Base-by-base conservation (phyloP, 2,113 vertebrate genomes). In the Micronisus gabar region DNA sequence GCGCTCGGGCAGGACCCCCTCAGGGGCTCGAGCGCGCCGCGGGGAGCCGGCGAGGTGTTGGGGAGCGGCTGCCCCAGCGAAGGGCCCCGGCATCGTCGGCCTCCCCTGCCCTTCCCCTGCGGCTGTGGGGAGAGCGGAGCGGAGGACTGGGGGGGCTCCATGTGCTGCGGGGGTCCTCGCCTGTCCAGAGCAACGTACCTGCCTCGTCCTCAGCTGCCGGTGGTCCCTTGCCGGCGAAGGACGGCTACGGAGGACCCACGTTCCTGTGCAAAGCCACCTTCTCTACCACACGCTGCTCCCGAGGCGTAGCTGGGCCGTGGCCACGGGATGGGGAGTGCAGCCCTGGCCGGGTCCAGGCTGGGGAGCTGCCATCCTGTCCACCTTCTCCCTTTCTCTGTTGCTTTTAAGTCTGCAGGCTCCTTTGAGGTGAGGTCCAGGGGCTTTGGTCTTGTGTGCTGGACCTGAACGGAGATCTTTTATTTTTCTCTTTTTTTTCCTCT, bases 161-260 rank as follows among this genome's bases (percentile, higher is more conserved):
- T 5, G 21, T 2, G 36, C 56, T 23, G 47, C 10, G n/a, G n/a
- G 11, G 13, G 4, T 3, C 26, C 59, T 25, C 6, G 10, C 26
- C 63, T 1, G 38, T 9, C 48, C 53, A 0, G 29, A 20, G 43
- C 11, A 5, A 1, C 3, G 0, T 9, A 5, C 15, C 56, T 9
- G 67, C 48, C 67, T 19, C 6, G 27, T 8, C 17, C 27, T 27
- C 38, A 0, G 82, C 70, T 13, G 65, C 1, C 14, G 7, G 59
- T 4, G 40, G 14, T 19, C 17, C 32, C 53, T 23, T 5, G 52
- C 16, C 3, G 10, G 27, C 3, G 18, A 13, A n/a, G 59, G 63
- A 2, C 4, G 6, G 38, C 22, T 4, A 1, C 1, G 34, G 81
- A 43, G 81, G 45, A 13, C 13, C 36, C 63, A 0, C 6, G 16